These are phyloP conservation scores for Helleia helle DNA, from an alignment of 2,888 invertebrate genomes.

Conservation along the genomic window DNA sequence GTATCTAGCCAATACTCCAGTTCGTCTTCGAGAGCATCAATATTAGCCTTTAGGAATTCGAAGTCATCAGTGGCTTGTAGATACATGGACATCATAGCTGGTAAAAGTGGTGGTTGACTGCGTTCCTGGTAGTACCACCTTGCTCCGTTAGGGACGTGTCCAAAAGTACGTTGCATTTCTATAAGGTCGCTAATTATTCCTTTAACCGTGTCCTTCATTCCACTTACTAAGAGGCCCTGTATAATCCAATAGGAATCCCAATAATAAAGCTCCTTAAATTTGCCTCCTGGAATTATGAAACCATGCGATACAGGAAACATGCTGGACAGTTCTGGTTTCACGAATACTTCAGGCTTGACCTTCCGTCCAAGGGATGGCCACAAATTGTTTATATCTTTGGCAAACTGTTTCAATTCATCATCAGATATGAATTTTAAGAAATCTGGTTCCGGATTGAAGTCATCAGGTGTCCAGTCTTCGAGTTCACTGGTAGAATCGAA, in stretches of 20 bases:
- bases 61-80: conserved; percentile 76
- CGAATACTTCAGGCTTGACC: conserved; percentile 70
- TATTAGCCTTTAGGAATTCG: conserved; percentile 74
- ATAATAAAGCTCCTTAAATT: conserved; percentile 85
- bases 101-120: conserved; percentile 81
- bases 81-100: conserved; percentile 82
- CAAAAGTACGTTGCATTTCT: conserved; percentile 76
- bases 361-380: conserved; percentile 78
- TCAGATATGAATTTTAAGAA: conserved; percentile 76
- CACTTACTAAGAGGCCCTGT: conserved; percentile 83
- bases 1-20: conserved; percentile 78
- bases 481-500: conserved; percentile 75
- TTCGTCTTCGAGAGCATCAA: conserved; percentile 76
- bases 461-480: conserved; percentile 73
- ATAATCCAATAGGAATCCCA: conserved; percentile 94
- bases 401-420: conserved; percentile 73
- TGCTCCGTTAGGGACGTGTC: conserved; percentile 87
- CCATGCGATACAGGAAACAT: conserved; percentile 79
- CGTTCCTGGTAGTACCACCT: conserved; percentile 84
- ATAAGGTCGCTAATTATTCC: conserved; percentile 87
- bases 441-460: conserved; percentile 72
- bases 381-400: conserved; percentile 71
- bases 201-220: conserved; percentile 81
- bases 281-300: conserved; percentile 80
- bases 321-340: conserved; percentile 75